phyloP scores from a whole-genome alignment of 2,888 invertebrate genomes.

The Drosophila sordidapex region DNA sequence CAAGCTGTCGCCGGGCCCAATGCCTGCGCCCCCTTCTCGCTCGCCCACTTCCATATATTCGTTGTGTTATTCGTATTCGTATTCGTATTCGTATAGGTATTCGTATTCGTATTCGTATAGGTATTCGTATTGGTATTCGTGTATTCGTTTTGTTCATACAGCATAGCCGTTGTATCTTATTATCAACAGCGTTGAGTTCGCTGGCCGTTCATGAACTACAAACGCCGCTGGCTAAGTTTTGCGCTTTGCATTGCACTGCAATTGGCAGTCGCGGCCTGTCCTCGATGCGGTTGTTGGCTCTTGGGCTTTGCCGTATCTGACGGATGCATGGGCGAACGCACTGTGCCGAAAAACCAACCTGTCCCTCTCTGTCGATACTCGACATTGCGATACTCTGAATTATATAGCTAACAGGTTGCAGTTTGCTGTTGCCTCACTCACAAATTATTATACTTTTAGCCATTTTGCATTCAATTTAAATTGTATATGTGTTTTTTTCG shows the following conservation, averaged over 20 bases:
- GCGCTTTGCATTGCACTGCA: conserved; percentile 55
- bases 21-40: conserved; percentile 7
- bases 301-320: conserved; percentile 58
- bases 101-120: neutral
- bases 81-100: conserved; percentile 5
- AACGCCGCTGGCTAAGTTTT: conserved; percentile 70
- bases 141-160: conserved; percentile 5
- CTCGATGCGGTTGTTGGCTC: conserved; percentile 74
- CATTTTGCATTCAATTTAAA: conserved; percentile 4
- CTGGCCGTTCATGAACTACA: conserved; percentile 77
- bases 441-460: neutral
- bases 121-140: neutral
- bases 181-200: conserved; percentile 67
- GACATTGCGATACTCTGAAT: conserved; percentile 40
- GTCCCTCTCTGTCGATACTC: conserved; percentile 14
- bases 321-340: conserved; percentile 62
- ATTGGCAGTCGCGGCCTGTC: conserved; percentile 55
- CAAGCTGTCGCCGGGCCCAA: conserved; percentile 46
- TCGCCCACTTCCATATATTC: conserved; percentile 18
- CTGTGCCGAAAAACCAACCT: conserved; percentile 46
- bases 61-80: conserved; percentile 10
- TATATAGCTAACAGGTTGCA: neutral
- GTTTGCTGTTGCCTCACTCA: neutral
- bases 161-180: conserved; percentile 59
- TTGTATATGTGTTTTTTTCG: neutral